These are phyloP conservation scores for Mythimna albipuncta DNA, from an alignment of 2,888 invertebrate genomes.

Conservation along the genomic window DNA sequence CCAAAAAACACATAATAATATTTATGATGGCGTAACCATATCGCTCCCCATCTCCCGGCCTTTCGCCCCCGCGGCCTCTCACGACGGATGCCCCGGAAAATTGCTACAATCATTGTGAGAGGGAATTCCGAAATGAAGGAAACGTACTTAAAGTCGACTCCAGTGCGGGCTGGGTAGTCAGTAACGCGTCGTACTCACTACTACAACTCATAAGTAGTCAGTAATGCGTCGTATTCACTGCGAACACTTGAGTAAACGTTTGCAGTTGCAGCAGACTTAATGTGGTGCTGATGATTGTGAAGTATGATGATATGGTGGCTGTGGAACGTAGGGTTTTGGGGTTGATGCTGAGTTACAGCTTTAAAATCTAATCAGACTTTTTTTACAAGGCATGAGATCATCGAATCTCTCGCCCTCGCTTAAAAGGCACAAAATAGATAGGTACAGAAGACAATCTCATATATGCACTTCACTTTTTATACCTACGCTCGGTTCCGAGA, in stretches of 20 bases:
- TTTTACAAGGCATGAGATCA: too few relatives aligned
- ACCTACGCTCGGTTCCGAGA: too few relatives aligned
- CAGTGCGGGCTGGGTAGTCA: constrained; percentile 43
- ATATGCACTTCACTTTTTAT: too few relatives aligned
- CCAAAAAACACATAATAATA: background rate
- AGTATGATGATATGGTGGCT: background rate
- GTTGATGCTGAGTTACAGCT: too few relatives aligned
- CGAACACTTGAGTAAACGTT: background rate
- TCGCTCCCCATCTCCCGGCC: constrained; percentile 65
- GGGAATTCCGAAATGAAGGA: constrained; percentile 89
- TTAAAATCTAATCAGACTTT: too few relatives aligned
- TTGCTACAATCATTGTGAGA: constrained; percentile 90
- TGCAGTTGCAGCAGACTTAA: background rate
- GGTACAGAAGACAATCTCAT: too few relatives aligned
- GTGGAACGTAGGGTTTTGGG: too few relatives aligned
- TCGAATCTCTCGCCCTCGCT: too few relatives aligned
- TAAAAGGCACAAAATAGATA: too few relatives aligned
- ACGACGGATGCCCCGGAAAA: constrained; percentile 89
- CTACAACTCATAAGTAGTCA: constrained; percentile 51
- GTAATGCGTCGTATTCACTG: constrained; percentile 6
- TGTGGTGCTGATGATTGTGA: background rate
- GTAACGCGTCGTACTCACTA: constrained; percentile 51
- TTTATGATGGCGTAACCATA: constrained; percentile 1
- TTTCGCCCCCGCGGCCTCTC: constrained; percentile 78
- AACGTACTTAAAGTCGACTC: constrained; percentile 81